These are phyloP conservation scores for Cirrhinus molitorella DNA, from an alignment of 2,797 vertebrate genomes.

Conservation along the genomic window DNA sequence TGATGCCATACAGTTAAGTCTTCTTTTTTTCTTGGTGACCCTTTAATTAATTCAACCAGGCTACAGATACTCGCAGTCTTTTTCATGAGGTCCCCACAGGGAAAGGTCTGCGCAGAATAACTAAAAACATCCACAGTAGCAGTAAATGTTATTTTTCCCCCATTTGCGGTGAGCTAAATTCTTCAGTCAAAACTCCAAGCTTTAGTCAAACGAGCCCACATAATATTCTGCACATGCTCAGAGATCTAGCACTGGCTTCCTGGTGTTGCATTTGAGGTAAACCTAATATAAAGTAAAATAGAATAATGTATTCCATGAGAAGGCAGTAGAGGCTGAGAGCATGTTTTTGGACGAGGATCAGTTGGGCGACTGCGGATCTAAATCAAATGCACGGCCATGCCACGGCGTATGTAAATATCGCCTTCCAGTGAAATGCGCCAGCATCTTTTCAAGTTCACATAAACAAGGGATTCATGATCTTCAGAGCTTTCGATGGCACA, in stretches of 20 bases:
- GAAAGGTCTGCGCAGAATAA: slow-evolving; percentile 55
- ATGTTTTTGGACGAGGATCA: slow-evolving; percentile 64
- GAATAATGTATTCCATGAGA: slow-evolving; percentile 72
- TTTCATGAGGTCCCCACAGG: slow-evolving; percentile 44
- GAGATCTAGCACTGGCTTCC: slow-evolving; percentile 65
- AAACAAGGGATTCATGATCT: slow-evolving; percentile 59
- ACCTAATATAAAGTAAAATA: slow-evolving; percentile 70
- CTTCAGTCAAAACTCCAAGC: slow-evolving; percentile 57
- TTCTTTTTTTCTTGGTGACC: slow-evolving; percentile 21
- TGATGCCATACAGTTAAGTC: slow-evolving; percentile 11
- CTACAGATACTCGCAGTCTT: slow-evolving; percentile 41
- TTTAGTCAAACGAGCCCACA: slow-evolving; percentile 62
- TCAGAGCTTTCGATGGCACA: slow-evolving; percentile 38
- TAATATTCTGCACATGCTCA: slow-evolving; percentile 73
- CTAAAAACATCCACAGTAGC: slow-evolving; percentile 70
- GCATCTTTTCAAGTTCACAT: slow-evolving; percentile 45
- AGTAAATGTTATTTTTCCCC: slow-evolving; percentile 51
- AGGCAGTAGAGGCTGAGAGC: slow-evolving; percentile 64
- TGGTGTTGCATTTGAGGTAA: slow-evolving; percentile 69
- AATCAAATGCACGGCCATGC: slow-evolving; percentile 54
- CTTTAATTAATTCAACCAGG: slow-evolving; percentile 30
- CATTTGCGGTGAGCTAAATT: slow-evolving; percentile 65
- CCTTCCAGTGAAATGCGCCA: slow-evolving; percentile 51
- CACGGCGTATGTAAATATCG: slow-evolving; percentile 59
- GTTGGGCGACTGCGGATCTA: slow-evolving; percentile 53